A percentile compares a stretch with the other conserved stretches of the same genome.
Conservation (phyloP, 2,113 vertebrate species). For the Sorex araneus region DNA sequence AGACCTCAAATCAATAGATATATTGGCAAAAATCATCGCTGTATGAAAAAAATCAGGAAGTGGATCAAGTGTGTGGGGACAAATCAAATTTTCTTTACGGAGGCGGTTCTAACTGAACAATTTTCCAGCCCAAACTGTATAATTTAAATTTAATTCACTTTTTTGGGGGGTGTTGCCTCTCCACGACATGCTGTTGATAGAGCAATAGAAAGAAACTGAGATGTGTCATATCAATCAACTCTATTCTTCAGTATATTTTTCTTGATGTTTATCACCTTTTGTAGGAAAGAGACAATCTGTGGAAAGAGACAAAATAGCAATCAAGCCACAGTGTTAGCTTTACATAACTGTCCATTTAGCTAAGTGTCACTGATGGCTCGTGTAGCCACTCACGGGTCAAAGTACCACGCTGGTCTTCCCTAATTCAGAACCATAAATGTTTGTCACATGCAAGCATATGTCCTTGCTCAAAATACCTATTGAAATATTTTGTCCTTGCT, state of each 20-base stretch:
- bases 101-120: conserved; percentile 77
- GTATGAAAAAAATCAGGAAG: conserved; percentile 81
- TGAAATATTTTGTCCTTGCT: background rate
- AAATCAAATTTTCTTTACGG: conserved; percentile 81
- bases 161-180: conserved; percentile 88
- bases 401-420: conserved; percentile 37
- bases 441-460: conserved; percentile 11
- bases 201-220: conserved; percentile 87
- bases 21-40: conserved; percentile 76
- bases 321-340: conserved; percentile 69
- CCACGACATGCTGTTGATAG: conserved; percentile 89
- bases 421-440: conserved; percentile 30
- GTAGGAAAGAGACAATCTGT: conserved; percentile 71
- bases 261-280: conserved; percentile 84
- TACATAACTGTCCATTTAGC: conserved; percentile 71
- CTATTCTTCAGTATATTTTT: conserved; percentile 89
- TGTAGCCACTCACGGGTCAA: conserved; percentile 78
- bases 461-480: conserved; percentile 33
- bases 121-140: conserved; percentile 83
- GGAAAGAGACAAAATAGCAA: conserved; percentile 69
- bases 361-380: conserved; percentile 62
- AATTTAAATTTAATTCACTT: conserved; percentile 86
- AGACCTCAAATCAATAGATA: conserved; percentile 64
- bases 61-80: conserved; percentile 54
- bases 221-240: conserved; percentile 91